Conservation (phyloP, 1,140 invertebrate species). For the Spodoptera litura region DNA sequence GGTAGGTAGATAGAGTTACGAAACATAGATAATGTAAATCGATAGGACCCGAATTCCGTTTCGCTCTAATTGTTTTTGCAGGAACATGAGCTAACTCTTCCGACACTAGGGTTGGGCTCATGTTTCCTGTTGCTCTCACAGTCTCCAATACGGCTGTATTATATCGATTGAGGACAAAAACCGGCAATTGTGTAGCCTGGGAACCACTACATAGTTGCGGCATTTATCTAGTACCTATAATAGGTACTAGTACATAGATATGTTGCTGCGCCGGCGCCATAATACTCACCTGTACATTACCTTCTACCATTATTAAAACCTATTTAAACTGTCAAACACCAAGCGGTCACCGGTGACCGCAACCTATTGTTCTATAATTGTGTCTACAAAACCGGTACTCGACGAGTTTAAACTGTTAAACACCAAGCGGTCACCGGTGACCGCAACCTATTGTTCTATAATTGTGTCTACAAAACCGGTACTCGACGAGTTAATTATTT, state of each 20-base stretch:
- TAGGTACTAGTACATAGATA: background rate
- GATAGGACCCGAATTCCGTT: slow-evolving; percentile 65
- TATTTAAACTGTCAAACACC: no score
- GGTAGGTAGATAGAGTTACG: slow-evolving; percentile 13
- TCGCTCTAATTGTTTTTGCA: slow-evolving; percentile 64
- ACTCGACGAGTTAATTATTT: no score
- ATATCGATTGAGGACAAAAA: slow-evolving; percentile 73
- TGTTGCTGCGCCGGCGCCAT: background rate
- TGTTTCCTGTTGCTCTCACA: slow-evolving; percentile 74
- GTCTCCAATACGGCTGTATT: slow-evolving; percentile 59
- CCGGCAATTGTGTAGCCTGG: slow-evolving; percentile 68
- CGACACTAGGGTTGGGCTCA: slow-evolving; percentile 70
- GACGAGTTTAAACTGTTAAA: no score
- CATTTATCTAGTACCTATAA: slow-evolving; percentile 17
- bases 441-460: no score
- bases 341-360: no score
- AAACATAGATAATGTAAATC: slow-evolving; percentile 51
- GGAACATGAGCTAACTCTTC: slow-evolving; percentile 66
- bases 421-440: no score
- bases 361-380: no score
- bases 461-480: no score
- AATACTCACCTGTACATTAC: slow-evolving; percentile 13
- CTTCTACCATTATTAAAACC: slow-evolving; percentile 14
- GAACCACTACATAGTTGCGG: slow-evolving; percentile 56
- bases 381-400: no score